Conservation (phyloP, 1,140 invertebrate genomes). For the Papilio machaon region DNA sequence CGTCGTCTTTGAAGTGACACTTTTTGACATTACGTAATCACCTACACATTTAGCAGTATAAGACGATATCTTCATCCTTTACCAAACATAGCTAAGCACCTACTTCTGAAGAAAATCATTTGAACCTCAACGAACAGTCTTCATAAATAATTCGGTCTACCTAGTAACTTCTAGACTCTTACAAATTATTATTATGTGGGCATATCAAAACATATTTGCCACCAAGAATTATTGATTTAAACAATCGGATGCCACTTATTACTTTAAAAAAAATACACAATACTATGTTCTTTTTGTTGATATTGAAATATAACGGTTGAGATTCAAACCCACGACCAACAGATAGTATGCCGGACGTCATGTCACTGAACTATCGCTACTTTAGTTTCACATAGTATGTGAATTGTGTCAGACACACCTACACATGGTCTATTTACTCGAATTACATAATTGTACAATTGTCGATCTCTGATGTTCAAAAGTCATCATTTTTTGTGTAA, state of each 20-base stretch:
- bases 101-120: too few relatives aligned
- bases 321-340: neutral
- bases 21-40: conserved; percentile 27
- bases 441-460: conserved; percentile 15
- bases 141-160: too few relatives aligned
- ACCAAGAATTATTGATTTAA: too few relatives aligned
- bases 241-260: too few relatives aligned
- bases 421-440: conserved; percentile 6
- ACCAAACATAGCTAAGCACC: too few relatives aligned
- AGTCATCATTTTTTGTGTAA: neutral
- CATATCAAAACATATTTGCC: too few relatives aligned
- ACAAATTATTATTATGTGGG: too few relatives aligned
- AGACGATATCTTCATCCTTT: neutral
- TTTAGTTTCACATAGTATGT: neutral
- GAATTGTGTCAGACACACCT: conserved; percentile 1
- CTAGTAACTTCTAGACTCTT: too few relatives aligned
- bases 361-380: neutral
- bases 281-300: neutral
- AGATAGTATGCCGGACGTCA: neutral
- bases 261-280: too few relatives aligned
- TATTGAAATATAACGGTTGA: neutral
- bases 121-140: too few relatives aligned
- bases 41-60: neutral
- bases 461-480: neutral
- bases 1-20: neutral